Evolutionary conservation across 2,888 invertebrate genomes (phyloP).

Genomic region (Morpho helenor): DNA sequence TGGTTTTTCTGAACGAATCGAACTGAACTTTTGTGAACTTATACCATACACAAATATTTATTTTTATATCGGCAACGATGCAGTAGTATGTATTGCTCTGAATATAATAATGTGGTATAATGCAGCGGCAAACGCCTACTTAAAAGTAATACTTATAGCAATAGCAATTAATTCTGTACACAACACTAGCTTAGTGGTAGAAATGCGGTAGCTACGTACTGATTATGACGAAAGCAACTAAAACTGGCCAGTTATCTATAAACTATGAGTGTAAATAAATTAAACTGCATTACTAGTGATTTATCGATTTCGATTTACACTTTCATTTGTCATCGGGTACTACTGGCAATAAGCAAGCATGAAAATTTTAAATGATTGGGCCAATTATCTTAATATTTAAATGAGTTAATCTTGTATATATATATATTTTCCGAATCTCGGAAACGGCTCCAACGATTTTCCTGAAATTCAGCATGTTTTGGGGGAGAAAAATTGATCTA

Average conservation of each 20-base stretch:
- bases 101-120: not conserved
- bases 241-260: conserved; percentile 39
- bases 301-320: conserved; percentile 14
- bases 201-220: conserved; percentile 21
- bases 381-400: too few relatives aligned
- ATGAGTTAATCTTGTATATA: too few relatives aligned
- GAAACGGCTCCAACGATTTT: too few relatives aligned
- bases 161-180: conserved; percentile 4
- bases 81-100: not conserved
- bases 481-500: too few relatives aligned
- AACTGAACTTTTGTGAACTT: too few relatives aligned
- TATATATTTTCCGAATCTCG: too few relatives aligned
- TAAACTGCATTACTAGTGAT: conserved; percentile 28
- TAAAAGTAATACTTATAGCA: conserved; percentile 1
- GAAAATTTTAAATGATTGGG: too few relatives aligned
- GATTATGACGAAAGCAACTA: conserved; percentile 36
- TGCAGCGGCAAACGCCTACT: conserved; percentile 5
- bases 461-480: too few relatives aligned
- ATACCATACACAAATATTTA: not conserved
- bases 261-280: conserved; percentile 40
- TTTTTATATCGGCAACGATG: not conserved
- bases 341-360: not conserved
- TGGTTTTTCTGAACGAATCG: too few relatives aligned
- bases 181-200: conserved; percentile 21
- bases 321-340: not conserved